phyloP scores from a whole-genome alignment of 2,797 vertebrate genomes.

The Lagorchestes hirsutus region DNA sequence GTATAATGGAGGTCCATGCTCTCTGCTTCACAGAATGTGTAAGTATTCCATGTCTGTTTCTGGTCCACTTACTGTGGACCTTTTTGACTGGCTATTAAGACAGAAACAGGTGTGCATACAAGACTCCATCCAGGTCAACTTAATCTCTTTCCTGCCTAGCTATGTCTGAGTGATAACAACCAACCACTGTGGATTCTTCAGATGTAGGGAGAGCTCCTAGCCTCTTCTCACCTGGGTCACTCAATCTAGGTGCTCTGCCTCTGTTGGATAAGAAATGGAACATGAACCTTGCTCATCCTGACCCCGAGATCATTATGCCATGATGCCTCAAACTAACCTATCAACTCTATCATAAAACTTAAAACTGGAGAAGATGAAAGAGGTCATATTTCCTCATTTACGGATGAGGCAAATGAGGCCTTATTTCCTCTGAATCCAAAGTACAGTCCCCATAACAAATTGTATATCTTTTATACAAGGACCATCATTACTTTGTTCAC shows the following conservation, averaged over 20 bases:
- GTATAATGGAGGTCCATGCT: not conserved
- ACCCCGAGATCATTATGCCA: not conserved
- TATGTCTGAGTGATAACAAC: not conserved
- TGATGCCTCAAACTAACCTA: not conserved
- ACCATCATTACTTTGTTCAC: no score
- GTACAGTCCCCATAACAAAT: no score
- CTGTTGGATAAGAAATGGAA: not conserved
- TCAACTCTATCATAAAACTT: not conserved
- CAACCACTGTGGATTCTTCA: not conserved
- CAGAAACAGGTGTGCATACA: not conserved
- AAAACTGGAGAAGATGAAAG: not conserved
- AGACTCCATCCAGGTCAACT: not conserved
- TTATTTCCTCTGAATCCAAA: no score
- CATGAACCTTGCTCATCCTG: not conserved
- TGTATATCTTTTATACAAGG: no score
- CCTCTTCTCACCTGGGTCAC: not conserved
- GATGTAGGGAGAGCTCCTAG: not conserved
- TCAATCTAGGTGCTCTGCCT: not conserved
- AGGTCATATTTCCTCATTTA: not conserved
- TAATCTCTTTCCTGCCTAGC: not conserved
- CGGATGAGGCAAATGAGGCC: not conserved
- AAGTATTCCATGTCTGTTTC: not conserved
- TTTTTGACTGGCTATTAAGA: not conserved
- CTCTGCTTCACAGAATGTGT: not conserved
- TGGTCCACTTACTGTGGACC: not conserved